A percentile compares a stretch with the other conserved stretches of the same genome.
These are phyloP conservation scores for Chaetodon trifasciatus DNA, from an alignment of 2,797 vertebrate genomes.

Conservation along the genomic window DNA sequence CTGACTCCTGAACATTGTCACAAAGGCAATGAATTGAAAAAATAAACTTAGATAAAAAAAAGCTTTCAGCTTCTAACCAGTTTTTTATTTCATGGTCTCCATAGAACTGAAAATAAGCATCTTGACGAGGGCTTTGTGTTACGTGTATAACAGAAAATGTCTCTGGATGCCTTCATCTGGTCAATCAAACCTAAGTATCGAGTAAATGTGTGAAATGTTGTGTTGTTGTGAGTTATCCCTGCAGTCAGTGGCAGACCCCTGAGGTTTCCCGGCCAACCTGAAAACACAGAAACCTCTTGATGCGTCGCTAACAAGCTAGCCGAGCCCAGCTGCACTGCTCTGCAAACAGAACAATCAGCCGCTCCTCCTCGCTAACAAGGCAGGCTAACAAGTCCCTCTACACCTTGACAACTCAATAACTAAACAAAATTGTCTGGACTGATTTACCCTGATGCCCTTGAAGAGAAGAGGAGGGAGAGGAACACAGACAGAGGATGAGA, in stretches of 20 bases:
- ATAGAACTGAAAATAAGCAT: neutral
- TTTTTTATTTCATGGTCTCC: no score
- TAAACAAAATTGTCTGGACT: slow-evolving; percentile 9
- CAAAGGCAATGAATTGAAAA: neutral
- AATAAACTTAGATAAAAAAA: no score
- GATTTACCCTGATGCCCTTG: slow-evolving; percentile 6
- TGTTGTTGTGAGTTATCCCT: neutral
- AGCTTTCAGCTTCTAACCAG: neutral
- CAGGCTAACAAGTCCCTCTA: slow-evolving; percentile 32
- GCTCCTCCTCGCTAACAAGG: slow-evolving; percentile 27
- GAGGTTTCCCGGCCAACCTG: slow-evolving; percentile 7
- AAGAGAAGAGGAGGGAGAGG: neutral
- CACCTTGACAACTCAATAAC: slow-evolving; percentile 27
- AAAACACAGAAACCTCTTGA: neutral
- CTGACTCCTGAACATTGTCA: no score
- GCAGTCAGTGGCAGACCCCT: neutral
- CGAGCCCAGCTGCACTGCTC: neutral
- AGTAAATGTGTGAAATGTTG: neutral
- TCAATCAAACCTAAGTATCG: neutral
- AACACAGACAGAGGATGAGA: neutral
- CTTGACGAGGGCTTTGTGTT: neutral
- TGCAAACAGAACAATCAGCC: slow-evolving; percentile 29
- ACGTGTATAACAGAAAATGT: neutral
- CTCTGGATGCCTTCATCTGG: neutral
- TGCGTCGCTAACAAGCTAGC: slow-evolving; percentile 12